Base-by-base conservation (phyloP, 2,888 invertebrate species). In the Drosophila imparisetae region DNA sequence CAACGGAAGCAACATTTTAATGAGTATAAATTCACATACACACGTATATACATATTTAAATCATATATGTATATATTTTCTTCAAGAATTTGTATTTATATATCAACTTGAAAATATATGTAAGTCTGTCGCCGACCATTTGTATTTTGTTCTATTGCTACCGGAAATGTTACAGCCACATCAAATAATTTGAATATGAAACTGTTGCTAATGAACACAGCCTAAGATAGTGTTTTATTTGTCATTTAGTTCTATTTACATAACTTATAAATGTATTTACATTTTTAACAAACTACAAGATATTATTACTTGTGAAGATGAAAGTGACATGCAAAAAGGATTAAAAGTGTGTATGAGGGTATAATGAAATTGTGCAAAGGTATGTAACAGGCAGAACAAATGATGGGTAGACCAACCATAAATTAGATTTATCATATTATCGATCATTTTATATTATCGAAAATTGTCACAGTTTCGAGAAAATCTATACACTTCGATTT, bases 1-100 rank as follows among this genome's bases (percentile, higher is more conserved):
- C 27, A 38, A 38, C n/a, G 27, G 38, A 55, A 38, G 13, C n/a
- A 29, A 38, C 55, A 55, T 55, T 55, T 27, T 13, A 55, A 55
- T 55, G 13, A 38, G n/a, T 38, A n/a, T 38, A 38, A 55, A 55
- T 18, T 13, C 13, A 7, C 18, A 18, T 4, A 27, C 24, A 24
- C 11, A 34, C 6, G 2, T 24, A 27, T n/a, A 36, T 2, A 36
- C 6, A 32, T 24, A 27, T 15, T 45, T 24, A 45, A 45, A 24
- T 15, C 45, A 45, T 24, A 45, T 24, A 24, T 45, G 15, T 24
- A 27, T 29, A 29, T 55, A 38, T 38, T 55, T 38, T 29, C 13
- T 27, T 38, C 1, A 36, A 2, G n/a, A n/a, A 38, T 29, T 29
- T 55, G 7, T 29, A 5, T 27, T 24, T 27, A 10, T 27, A 18